Evolutionary conservation across 2,888 invertebrate genomes (phyloP).

Genomic region (Platynereis dumerilii): DNA sequence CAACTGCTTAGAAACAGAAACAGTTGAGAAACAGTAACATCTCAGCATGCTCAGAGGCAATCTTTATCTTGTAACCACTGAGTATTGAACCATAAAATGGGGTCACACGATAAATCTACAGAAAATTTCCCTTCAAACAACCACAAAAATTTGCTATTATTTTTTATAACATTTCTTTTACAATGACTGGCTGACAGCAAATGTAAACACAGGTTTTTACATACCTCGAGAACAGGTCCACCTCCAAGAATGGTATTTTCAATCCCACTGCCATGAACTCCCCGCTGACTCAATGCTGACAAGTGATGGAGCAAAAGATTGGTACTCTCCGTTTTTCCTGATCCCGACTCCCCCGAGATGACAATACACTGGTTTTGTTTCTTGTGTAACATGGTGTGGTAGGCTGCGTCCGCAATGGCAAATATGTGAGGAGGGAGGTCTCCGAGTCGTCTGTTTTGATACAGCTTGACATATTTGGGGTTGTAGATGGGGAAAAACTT

Average conservation of each 20-base stretch:
- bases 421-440: conserved; percentile 96
- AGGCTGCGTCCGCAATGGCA: conserved; percentile 92
- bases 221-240: conserved; percentile 88
- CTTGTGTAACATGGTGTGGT: conserved; percentile 91
- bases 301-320: conserved; percentile 93
- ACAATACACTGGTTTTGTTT: conserved; percentile 92
- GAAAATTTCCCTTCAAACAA: too few species aligned
- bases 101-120: too few species aligned
- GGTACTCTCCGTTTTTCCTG: conserved; percentile 96
- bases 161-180: too few species aligned
- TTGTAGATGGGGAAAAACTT: conserved; percentile 95
- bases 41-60: too few species aligned
- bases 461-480: conserved; percentile 94
- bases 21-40: too few species aligned
- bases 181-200: too few species aligned
- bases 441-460: conserved; percentile 89
- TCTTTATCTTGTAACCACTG: too few species aligned
- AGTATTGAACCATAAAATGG: too few species aligned
- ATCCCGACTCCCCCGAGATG: conserved; percentile 92
- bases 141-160: too few species aligned
- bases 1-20: too few species aligned
- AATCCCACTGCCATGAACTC: conserved; percentile 83
- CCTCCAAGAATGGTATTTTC: conserved; percentile 96
- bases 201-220: too few species aligned
- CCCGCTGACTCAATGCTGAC: conserved; percentile 90